A percentile compares a stretch with the other conserved stretches of the same genome.
phyloP scores from a whole-genome alignment of 1,140 invertebrate species.

The Chelonus insularis region DNA sequence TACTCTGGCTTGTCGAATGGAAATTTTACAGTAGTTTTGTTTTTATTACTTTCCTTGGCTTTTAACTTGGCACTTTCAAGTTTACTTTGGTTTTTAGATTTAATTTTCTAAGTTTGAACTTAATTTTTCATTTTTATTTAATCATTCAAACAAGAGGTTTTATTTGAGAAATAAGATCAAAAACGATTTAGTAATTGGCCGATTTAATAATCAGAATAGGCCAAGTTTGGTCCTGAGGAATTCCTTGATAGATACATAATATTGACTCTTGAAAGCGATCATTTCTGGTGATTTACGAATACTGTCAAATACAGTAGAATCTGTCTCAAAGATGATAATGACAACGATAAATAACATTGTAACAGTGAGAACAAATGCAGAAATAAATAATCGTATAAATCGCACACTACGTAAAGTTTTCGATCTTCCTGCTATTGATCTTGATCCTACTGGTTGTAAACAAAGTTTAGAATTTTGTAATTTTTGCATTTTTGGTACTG shows the following conservation, averaged over 20 bases:
- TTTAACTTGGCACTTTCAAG: constrained; percentile 28
- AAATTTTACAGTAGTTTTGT: not conserved
- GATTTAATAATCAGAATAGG: constrained; percentile 54
- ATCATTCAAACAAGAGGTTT: not conserved
- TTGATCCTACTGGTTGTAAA: constrained; percentile 37
- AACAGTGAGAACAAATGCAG: constrained; percentile 71
- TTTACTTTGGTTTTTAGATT: not conserved
- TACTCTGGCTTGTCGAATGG: not conserved
- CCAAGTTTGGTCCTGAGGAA: constrained; percentile 65
- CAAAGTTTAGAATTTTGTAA: constrained; percentile 58
- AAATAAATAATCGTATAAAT: constrained; percentile 70
- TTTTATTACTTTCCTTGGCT: constrained; percentile 6
- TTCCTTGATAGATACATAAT: constrained; percentile 81
- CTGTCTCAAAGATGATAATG: constrained; percentile 74
- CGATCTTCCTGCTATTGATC: constrained; percentile 35
- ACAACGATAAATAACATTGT: constrained; percentile 67
- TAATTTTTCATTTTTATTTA: not conserved
- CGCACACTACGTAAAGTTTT: constrained; percentile 60
- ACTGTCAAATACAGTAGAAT: constrained; percentile 69
- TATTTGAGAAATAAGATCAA: not conserved
- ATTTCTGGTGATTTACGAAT: constrained; percentile 79
- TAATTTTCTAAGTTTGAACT: not conserved
- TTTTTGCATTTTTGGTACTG: constrained; percentile 64
- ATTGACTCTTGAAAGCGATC: constrained; percentile 74
- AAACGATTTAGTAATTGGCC: constrained; percentile 7